These are phyloP conservation scores for Anableps anableps DNA, from an alignment of 2,797 vertebrate species.

Conservation along the genomic window DNA sequence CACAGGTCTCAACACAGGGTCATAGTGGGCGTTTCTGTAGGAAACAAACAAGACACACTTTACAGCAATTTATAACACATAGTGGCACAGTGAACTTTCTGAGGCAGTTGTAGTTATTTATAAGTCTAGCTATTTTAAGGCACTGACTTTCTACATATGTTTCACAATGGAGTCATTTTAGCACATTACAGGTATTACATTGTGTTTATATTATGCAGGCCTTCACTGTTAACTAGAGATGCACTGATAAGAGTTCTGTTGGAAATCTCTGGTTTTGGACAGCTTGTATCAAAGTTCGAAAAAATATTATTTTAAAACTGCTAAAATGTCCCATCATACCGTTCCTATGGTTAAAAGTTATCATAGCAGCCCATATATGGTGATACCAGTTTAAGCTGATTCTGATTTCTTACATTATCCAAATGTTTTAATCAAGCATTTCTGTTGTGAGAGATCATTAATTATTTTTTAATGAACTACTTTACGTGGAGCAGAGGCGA, in stretches of 20 bases:
- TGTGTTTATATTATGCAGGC: constrained; percentile 10
- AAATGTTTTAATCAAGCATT: not conserved
- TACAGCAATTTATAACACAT: constrained; percentile 31
- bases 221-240: not conserved
- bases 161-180: constrained; percentile 18
- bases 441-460: not conserved
- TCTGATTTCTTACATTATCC: not conserved
- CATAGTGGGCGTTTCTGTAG: constrained; percentile 61
- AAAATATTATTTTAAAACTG: not conserved
- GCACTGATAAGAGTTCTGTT: not conserved
- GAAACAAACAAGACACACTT: constrained; percentile 24
- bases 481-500: not conserved
- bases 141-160: constrained; percentile 56
- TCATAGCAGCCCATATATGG: not conserved
- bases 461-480: not conserved
- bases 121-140: constrained; percentile 18
- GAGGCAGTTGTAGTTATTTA: constrained; percentile 16
- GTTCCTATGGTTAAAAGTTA: not conserved
- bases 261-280: not conserved
- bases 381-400: not conserved
- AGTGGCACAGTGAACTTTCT: constrained; percentile 21
- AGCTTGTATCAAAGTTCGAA: not conserved
- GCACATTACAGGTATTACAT: constrained; percentile 17
- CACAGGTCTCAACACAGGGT: constrained; percentile 72
- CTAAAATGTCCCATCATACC: not conserved